Conservation (phyloP, 2,113 vertebrate genomes). For the Meriones unguiculatus region DNA sequence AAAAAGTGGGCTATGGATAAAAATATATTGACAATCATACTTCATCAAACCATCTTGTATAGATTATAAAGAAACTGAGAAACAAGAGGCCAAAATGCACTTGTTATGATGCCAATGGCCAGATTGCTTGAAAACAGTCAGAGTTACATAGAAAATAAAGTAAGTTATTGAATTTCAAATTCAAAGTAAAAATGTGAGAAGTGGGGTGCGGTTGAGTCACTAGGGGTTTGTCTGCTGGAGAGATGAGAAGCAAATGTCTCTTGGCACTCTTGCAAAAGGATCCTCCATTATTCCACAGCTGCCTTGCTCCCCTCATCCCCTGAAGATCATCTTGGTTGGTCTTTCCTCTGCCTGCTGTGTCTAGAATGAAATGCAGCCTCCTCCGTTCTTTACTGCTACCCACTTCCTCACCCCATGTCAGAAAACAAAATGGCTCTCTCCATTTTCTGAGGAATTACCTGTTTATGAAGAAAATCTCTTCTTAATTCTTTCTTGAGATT, state of each 20-base stretch:
- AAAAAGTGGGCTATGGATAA: neutral
- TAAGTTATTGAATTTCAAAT: neutral
- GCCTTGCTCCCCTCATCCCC: too few species aligned
- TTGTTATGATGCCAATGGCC: neutral
- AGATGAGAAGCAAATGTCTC: neutral
- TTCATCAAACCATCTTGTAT: neutral
- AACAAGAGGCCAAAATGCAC: neutral
- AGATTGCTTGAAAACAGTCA: neutral
- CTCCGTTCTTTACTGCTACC: neutral
- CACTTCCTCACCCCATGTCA: accelerated
- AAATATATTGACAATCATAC: neutral
- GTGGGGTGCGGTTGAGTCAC: neutral
- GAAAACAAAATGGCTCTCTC: neutral
- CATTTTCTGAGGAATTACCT: neutral
- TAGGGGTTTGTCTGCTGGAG: too few species aligned
- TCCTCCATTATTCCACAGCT: neutral
- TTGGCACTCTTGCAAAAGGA: neutral
- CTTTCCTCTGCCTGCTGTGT: neutral
- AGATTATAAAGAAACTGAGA: neutral
- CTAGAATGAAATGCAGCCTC: neutral
- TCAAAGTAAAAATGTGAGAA: neutral
- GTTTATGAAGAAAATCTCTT: neutral
- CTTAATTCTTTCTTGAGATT: neutral
- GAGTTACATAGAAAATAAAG: neutral
- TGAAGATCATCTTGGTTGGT: neutral